phyloP scores from a whole-genome alignment of 2,888 invertebrate species.

The Amblyteles armatorius region DNA sequence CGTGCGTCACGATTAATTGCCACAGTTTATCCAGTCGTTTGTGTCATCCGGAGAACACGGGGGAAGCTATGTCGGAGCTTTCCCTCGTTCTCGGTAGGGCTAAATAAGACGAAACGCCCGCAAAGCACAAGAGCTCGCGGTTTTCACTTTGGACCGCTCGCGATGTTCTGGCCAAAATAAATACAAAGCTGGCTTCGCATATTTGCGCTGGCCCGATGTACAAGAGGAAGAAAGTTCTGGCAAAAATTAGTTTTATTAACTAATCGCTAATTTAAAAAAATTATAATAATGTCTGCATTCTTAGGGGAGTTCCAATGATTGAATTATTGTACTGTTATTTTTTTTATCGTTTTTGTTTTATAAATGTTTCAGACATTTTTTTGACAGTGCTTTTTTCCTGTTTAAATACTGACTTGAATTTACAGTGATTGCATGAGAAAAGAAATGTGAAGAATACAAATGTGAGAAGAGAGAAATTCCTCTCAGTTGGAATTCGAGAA shows the following conservation, averaged over 20 bases:
- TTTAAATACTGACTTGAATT: conserved; percentile 13
- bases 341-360: too few relatives aligned
- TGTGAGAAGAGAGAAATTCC: conserved; percentile 40
- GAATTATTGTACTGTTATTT: neutral
- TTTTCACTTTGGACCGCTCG: conserved; percentile 42
- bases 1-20: conserved; percentile 19
- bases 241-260: neutral
- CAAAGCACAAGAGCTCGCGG: conserved; percentile 63
- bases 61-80: conserved; percentile 34
- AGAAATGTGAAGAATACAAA: conserved; percentile 39
- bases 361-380: too few relatives aligned
- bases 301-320: neutral
- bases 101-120: conserved; percentile 54
- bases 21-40: conserved; percentile 25
- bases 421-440: neutral
- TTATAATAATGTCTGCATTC: neutral
- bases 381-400: neutral
- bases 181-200: neutral
- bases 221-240: neutral
- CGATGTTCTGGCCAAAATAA: conserved; percentile 30
- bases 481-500: conserved; percentile 56
- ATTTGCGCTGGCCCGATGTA: neutral
- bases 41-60: conserved; percentile 44
- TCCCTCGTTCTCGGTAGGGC: conserved; percentile 14
- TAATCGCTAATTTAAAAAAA: neutral